phyloP scores from a whole-genome alignment of 2,888 invertebrate genomes.

The Ligdia adustata region DNA sequence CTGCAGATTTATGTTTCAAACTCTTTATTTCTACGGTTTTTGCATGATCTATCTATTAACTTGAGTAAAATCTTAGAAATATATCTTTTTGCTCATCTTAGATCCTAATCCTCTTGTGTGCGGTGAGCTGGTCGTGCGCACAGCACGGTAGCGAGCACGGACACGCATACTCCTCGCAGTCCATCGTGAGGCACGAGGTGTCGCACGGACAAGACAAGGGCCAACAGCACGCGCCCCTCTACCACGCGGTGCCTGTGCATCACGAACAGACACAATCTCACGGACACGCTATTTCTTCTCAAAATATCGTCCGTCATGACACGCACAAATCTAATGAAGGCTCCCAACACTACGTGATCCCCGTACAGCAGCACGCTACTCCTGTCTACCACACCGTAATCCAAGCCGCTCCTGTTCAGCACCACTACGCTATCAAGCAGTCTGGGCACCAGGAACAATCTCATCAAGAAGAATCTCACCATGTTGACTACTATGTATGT shows the following conservation, averaged over 20 bases:
- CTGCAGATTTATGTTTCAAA: no score
- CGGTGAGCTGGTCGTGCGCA: slow-evolving; percentile 41
- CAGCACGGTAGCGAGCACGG: slow-evolving; percentile 48
- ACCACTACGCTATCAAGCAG: slow-evolving; percentile 38
- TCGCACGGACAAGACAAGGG: slow-evolving; percentile 32
- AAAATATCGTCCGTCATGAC: slow-evolving; percentile 41
- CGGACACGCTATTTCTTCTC: slow-evolving; percentile 39
- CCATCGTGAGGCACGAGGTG: slow-evolving; percentile 44
- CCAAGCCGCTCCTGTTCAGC: slow-evolving; percentile 54
- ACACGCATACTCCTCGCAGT: slow-evolving; percentile 49
- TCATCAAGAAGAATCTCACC: slow-evolving; percentile 42
- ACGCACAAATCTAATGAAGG: slow-evolving; percentile 28
- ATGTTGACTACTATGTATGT: slow-evolving; percentile 58
- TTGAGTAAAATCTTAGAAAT: no score
- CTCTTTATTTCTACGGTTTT: no score
- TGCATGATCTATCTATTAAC: no score
- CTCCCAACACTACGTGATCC: slow-evolving; percentile 22
- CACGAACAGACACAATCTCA: slow-evolving; percentile 25
- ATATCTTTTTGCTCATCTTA: slow-evolving; percentile 9
- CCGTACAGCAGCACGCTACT: slow-evolving; percentile 23
- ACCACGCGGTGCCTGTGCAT: slow-evolving; percentile 32
- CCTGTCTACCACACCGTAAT: slow-evolving; percentile 62
- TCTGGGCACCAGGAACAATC: slow-evolving; percentile 27
- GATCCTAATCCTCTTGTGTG: slow-evolving; percentile 39
- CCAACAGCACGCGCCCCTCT: slow-evolving; percentile 23